A percentile compares a stretch with the other conserved stretches of the same genome.
Conservation (phyloP, 2,797 vertebrate species). For the Brotula barbata region DNA sequence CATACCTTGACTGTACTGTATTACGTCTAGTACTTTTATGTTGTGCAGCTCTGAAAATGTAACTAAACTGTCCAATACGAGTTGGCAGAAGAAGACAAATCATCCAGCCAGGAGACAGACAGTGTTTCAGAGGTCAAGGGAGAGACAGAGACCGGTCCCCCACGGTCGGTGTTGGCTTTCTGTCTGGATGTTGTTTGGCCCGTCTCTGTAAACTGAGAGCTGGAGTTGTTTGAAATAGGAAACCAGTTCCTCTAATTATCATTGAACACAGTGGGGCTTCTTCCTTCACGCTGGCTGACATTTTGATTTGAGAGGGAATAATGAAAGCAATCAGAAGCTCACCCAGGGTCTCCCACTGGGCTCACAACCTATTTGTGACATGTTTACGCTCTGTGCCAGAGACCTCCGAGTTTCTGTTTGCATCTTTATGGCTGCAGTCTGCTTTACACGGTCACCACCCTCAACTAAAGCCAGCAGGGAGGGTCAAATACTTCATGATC, state of each 20-base stretch:
- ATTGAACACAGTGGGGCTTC: slow-evolving; percentile 38
- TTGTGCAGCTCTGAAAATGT: too few relatives aligned
- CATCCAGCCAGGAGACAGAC: too few relatives aligned
- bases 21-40: too few relatives aligned
- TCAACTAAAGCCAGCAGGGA: slow-evolving; percentile 12
- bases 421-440: not conserved
- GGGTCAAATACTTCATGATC: not conserved
- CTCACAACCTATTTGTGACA: slow-evolving; percentile 52
- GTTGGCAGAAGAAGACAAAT: too few relatives aligned
- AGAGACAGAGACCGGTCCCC: too few relatives aligned
- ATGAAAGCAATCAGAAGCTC: slow-evolving; percentile 67
- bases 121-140: too few relatives aligned
- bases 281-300: slow-evolving; percentile 67
- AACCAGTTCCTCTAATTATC: slow-evolving; percentile 61
- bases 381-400: slow-evolving; percentile 58
- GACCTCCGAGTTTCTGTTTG: slow-evolving; percentile 38
- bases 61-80: too few relatives aligned
- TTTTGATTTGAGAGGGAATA: slow-evolving; percentile 68
- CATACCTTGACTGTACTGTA: too few relatives aligned
- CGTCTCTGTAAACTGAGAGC: slow-evolving; percentile 6
- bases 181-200: not conserved
- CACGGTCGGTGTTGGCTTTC: not conserved
- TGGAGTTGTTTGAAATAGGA: slow-evolving; percentile 19
- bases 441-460: too few relatives aligned
- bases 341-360: slow-evolving; percentile 49